Conservation (phyloP, 1,140 invertebrate species). For the Schlechtendalia chinensis region DNA sequence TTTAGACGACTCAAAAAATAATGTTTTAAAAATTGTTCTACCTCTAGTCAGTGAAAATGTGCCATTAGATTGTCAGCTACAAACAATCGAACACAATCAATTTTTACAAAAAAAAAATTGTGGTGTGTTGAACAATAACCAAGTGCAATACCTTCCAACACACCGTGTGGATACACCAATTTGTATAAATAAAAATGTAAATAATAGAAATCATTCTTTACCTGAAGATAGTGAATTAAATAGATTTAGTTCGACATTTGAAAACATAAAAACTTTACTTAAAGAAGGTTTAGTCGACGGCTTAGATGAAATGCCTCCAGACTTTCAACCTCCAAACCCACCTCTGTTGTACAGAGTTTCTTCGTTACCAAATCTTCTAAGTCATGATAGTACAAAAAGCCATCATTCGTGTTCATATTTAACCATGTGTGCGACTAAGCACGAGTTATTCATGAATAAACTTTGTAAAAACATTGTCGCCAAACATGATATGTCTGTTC, state of each 20-base stretch:
- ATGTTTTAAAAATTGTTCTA: constrained; percentile 42
- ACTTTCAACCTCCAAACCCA: constrained; percentile 60
- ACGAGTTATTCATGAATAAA: constrained; percentile 55
- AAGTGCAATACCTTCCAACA: constrained; percentile 8
- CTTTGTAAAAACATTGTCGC: constrained; percentile 42
- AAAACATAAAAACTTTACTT: constrained; percentile 73
- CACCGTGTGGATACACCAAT: background rate
- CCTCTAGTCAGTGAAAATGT: constrained; percentile 46
- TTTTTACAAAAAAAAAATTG: background rate
- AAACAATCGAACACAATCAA: background rate
- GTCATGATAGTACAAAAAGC: constrained; percentile 60
- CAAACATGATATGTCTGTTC: constrained; percentile 49
- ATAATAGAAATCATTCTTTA: constrained; percentile 45
- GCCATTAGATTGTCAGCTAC: background rate
- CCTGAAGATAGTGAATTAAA: constrained; percentile 59
- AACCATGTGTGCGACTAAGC: constrained; percentile 53
- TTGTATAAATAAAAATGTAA: constrained; percentile 1
- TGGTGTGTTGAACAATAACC: constrained; percentile 3
- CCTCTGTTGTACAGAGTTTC: constrained; percentile 67
- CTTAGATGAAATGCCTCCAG: constrained; percentile 60
- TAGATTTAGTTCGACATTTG: constrained; percentile 74
- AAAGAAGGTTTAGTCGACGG: constrained; percentile 66
- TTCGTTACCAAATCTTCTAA: constrained; percentile 61
- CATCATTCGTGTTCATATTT: constrained; percentile 55
- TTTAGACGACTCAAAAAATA: constrained; percentile 8